Percentiles rank a stretch among this genome's conserved stretches.
Conservation (phyloP, 2,113 vertebrate species). For the Brienomyrus brachyistius region DNA sequence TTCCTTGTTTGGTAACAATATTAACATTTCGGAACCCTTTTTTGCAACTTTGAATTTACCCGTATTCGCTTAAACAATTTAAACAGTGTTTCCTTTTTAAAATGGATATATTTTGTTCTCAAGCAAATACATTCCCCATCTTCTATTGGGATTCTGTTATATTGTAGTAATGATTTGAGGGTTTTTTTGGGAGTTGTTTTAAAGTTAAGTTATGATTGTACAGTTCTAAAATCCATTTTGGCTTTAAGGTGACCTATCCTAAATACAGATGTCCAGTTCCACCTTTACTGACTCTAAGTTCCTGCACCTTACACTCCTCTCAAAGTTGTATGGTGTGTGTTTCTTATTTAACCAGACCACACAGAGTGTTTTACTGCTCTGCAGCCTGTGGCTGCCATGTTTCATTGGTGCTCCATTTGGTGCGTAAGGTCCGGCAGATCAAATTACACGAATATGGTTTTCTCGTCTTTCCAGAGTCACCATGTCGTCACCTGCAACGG, state of each 20-base stretch:
- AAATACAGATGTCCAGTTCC: background rate
- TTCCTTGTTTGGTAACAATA: background rate
- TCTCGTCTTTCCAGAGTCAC: slow-evolving; percentile 58
- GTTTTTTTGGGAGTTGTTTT: background rate
- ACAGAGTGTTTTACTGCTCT: background rate
- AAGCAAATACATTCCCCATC: background rate
- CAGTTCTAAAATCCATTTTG: background rate
- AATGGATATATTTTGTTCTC: background rate
- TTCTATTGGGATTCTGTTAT: background rate
- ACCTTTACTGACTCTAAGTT: background rate
- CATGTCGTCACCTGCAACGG: slow-evolving; percentile 69
- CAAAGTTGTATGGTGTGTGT: background rate
- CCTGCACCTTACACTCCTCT: background rate
- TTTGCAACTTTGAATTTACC: background rate
- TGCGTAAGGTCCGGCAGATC: background rate
- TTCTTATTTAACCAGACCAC: background rate
- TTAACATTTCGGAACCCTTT: background rate
- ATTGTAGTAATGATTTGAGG: background rate
- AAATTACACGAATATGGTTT: background rate
- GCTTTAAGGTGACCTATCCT: background rate
- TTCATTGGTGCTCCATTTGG: background rate
- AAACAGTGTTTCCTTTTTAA: background rate
- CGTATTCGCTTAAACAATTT: background rate
- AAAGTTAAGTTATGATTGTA: background rate
- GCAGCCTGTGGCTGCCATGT: background rate